Evolutionary conservation across 2,888 invertebrate genomes (phyloP).

Genomic region (Limnephilus rhombicus): DNA sequence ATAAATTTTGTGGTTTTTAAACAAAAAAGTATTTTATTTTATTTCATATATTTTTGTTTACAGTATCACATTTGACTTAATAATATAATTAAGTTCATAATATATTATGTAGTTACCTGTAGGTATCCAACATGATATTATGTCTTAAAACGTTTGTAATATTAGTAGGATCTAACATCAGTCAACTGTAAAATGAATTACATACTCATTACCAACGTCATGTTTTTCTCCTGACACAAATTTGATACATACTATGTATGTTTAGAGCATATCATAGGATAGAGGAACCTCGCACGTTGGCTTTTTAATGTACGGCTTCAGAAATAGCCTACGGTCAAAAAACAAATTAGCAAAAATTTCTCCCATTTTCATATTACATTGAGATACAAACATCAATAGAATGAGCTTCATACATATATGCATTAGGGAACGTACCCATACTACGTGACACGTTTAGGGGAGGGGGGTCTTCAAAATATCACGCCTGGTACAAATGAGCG

Average conservation of each 20-base stretch:
- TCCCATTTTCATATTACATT: neutral
- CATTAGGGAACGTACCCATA: too few relatives aligned
- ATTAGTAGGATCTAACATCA: neutral
- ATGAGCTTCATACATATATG: neutral
- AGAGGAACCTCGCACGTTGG: conserved; percentile 2
- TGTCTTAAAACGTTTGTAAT: neutral
- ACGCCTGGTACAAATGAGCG: too few relatives aligned
- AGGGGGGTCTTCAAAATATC: too few relatives aligned
- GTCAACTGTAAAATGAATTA: neutral
- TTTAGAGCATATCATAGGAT: conserved; percentile 43
- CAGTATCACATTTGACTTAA: neutral
- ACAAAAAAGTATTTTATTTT: too few relatives aligned
- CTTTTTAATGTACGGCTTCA: conserved; percentile 1
- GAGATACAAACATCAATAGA: neutral
- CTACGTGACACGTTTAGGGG: too few relatives aligned
- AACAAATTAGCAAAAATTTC: neutral
- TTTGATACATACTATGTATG: conserved; percentile 24
- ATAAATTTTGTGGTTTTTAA: too few relatives aligned
- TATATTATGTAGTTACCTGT: neutral
- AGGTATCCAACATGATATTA: neutral
- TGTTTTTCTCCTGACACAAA: neutral
- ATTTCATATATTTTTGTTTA: neutral
- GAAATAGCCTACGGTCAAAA: neutral
- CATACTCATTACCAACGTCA: neutral
- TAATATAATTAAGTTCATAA: neutral